Evolutionary conservation across 2,797 vertebrate species (phyloP), one percentile per base, ranked within the genome.

Genomic region (Paguma larvata): DNA sequence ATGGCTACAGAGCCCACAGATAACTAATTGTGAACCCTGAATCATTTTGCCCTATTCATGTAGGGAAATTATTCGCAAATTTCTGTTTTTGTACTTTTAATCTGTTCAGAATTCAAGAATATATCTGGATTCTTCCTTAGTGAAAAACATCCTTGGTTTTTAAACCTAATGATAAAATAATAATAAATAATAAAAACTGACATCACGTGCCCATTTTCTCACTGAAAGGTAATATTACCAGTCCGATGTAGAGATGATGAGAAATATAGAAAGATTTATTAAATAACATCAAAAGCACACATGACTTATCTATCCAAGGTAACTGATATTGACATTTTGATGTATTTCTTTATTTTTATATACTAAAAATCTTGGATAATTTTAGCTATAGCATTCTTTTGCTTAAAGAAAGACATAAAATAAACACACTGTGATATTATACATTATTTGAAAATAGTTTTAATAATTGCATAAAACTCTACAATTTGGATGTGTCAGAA

Each of bases 381-480:
- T 97, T 75, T 91, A 38, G 51, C 90, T 73, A 91, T 41, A 72
- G 21, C 21, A 78, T 85, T 80, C 65, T 80, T 88, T 59, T 18
- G 68, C 5, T 59, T 77, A 87, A 80, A 85, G 10, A 86, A 83
- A 78, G 32, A 62, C 4, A 80, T 13, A 79, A 89, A 78, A 80
- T 73, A 78, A 86, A 25, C 4, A 89, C 6, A 73, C 11, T 68
- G 44, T 51, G n/a, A 19, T 73, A 83, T 85, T 77, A 82, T 3
- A n/a, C 18, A 72, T 67, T 85, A n/a, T 48, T 86, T 83, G 13
- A 85, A 93, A 95, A 91, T 59, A 80, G 5, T 88, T 95, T 88
- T 89, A 79, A 89, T 63, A 56, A 14, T 23, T 67, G 30, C 23
- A 86, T 53, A 65, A 78, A 78, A 75, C 48, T 83, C 27, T 68